Percentiles rank a stretch among this genome's conserved stretches.
phyloP scores from a whole-genome alignment of 2,888 invertebrate species.

The Enchytraeus crypticus region DNA sequence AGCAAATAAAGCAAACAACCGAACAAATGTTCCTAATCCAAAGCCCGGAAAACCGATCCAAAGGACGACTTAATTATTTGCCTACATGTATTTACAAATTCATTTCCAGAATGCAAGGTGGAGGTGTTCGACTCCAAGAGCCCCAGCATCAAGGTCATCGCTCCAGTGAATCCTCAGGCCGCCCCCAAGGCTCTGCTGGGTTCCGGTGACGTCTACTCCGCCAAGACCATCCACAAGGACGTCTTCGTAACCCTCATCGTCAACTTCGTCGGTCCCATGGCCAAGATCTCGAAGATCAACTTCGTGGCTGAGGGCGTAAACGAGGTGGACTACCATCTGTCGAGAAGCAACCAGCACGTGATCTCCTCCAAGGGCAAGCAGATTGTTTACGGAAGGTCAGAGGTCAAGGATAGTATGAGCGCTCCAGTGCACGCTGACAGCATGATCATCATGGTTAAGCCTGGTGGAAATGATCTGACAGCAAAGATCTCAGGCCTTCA shows the following conservation, averaged over 20 bases:
- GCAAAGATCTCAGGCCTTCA: background rate
- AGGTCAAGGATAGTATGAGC: background rate
- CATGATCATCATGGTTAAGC: background rate
- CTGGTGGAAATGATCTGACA: background rate
- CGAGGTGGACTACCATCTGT: background rate
- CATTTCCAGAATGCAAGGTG: background rate
- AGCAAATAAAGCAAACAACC: too few relatives aligned
- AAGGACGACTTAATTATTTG: too few relatives aligned
- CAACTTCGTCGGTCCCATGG: background rate
- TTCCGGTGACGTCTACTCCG: background rate
- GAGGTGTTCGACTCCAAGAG: background rate
- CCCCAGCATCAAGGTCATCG: background rate
- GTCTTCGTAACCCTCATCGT: background rate
- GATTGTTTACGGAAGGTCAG: background rate
- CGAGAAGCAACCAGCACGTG: background rate
- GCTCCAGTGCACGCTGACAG: background rate
- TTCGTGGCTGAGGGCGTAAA: background rate
- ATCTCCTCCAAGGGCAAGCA: background rate
- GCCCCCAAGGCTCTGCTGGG: background rate
- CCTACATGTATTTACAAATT: too few relatives aligned
- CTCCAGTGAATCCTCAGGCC: background rate
- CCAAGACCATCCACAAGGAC: background rate
- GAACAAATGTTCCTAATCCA: too few relatives aligned
- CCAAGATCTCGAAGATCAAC: background rate
- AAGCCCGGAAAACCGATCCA: too few relatives aligned